phyloP scores from a whole-genome alignment of 2,888 invertebrate species.

The Chloromyia formosa region DNA sequence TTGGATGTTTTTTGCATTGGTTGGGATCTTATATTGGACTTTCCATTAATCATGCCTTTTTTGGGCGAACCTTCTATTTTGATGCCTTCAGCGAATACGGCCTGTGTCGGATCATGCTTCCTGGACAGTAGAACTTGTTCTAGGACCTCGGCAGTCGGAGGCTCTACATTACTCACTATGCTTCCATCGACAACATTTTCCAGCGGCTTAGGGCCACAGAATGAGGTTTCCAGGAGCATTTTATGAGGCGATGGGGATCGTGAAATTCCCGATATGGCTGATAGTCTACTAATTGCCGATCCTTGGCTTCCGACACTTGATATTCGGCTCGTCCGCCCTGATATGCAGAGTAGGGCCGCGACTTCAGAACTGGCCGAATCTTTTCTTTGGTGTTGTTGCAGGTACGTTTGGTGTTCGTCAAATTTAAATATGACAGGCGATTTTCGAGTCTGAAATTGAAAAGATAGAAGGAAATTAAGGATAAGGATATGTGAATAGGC shows the following conservation, averaged over 20 bases:
- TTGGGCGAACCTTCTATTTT: slow-evolving; percentile 63
- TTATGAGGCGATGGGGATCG: slow-evolving; percentile 90
- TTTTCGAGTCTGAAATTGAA: slow-evolving; percentile 56
- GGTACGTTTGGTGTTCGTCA: slow-evolving; percentile 63
- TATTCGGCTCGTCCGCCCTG: slow-evolving; percentile 82
- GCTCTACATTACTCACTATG: slow-evolving; percentile 65
- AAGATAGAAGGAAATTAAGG: not conserved
- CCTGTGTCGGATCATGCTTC: slow-evolving; percentile 73
- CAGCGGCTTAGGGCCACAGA: slow-evolving; percentile 84
- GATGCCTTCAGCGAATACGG: slow-evolving; percentile 71
- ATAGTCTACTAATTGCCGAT: slow-evolving; percentile 70
- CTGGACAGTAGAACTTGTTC: slow-evolving; percentile 69
- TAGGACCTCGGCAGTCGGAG: slow-evolving; percentile 67
- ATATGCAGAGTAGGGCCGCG: slow-evolving; percentile 75
- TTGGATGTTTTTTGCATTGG: slow-evolving; percentile 54
- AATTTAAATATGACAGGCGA: slow-evolving; percentile 65
- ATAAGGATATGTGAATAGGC: not conserved
- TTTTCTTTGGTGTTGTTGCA: slow-evolving; percentile 72
- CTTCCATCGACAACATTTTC: slow-evolving; percentile 66
- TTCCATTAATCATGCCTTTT: slow-evolving; percentile 55
- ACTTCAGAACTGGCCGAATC: slow-evolving; percentile 82
- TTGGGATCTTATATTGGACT: slow-evolving; percentile 42
- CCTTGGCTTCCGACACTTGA: slow-evolving; percentile 86
- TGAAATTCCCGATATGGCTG: slow-evolving; percentile 66
- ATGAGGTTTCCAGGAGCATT: slow-evolving; percentile 88